These are phyloP conservation scores for Upupa epops DNA, from an alignment of 2,113 vertebrate species.

Conservation along the genomic window DNA sequence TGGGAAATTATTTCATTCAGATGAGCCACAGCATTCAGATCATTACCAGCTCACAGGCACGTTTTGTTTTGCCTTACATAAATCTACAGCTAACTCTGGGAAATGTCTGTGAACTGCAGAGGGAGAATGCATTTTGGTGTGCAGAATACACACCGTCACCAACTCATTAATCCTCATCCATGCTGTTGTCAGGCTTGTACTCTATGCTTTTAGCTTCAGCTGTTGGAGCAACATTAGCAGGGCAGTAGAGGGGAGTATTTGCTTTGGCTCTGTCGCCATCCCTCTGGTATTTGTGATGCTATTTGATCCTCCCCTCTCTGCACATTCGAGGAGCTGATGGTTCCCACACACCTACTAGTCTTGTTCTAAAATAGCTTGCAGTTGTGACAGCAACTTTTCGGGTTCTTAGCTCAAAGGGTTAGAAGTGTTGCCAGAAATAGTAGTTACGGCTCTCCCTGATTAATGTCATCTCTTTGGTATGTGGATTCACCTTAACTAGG, in stretches of 20 bases:
- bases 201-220: not conserved
- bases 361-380: not conserved
- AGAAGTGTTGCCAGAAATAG: constrained; percentile 1
- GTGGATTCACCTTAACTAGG: not conserved
- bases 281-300: not conserved
- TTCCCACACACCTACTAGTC: not conserved
- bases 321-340: fast-evolving
- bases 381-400: not conserved
- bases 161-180: not conserved
- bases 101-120: not conserved
- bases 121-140: not conserved
- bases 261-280: not conserved
- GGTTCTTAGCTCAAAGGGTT: constrained; percentile 7
- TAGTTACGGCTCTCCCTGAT: not conserved
- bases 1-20: not conserved
- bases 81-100: not conserved
- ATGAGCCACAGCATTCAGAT: not conserved
- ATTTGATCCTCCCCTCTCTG: constrained; percentile 7
- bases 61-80: not conserved
- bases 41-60: not conserved
- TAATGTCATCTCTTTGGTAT: not conserved
- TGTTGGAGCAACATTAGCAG: fast-evolving
- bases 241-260: not conserved
- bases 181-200: not conserved
- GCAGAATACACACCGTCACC: not conserved